phyloP scores from a whole-genome alignment of 2,888 invertebrate genomes.

The Latheticus oryzae region DNA sequence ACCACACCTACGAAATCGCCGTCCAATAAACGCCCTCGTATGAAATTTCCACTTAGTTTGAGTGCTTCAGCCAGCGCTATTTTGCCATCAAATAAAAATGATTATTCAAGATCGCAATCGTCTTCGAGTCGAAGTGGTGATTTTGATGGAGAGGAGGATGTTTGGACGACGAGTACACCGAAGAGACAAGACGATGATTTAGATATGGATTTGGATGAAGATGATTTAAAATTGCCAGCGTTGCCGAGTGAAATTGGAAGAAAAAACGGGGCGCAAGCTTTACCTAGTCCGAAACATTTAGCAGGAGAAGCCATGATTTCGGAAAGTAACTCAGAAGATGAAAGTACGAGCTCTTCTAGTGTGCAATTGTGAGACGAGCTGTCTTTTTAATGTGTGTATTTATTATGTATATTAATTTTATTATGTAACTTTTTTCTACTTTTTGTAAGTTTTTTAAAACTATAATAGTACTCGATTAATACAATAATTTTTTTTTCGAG shows the following conservation, averaged over 20 bases:
- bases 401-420: constrained; percentile 27
- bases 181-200: constrained; percentile 40
- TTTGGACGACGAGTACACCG: constrained; percentile 44
- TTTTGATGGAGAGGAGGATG: constrained; percentile 48
- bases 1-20: constrained; percentile 61
- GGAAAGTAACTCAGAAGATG: constrained; percentile 73
- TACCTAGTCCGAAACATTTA: constrained; percentile 72
- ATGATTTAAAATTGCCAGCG: constrained; percentile 59
- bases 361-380: constrained; percentile 62
- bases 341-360: constrained; percentile 68
- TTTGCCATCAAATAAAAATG: constrained; percentile 59
- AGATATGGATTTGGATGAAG: constrained; percentile 56
- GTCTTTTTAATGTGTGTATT: constrained; percentile 46
- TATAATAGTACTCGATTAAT: constrained; percentile 19
- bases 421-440: constrained; percentile 30
- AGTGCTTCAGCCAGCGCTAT: constrained; percentile 69
- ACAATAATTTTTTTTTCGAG: constrained; percentile 10
- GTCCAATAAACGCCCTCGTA: constrained; percentile 64
- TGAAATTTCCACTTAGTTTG: constrained; percentile 63
- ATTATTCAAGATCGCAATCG: constrained; percentile 65
- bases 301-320: constrained; percentile 78
- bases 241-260: constrained; percentile 63
- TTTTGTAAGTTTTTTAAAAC: constrained; percentile 34
- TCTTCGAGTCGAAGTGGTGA: constrained; percentile 56
- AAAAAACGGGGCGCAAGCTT: constrained; percentile 54